Conservation (phyloP, 2,113 vertebrate species). For the Oxyruncus cristatus region DNA sequence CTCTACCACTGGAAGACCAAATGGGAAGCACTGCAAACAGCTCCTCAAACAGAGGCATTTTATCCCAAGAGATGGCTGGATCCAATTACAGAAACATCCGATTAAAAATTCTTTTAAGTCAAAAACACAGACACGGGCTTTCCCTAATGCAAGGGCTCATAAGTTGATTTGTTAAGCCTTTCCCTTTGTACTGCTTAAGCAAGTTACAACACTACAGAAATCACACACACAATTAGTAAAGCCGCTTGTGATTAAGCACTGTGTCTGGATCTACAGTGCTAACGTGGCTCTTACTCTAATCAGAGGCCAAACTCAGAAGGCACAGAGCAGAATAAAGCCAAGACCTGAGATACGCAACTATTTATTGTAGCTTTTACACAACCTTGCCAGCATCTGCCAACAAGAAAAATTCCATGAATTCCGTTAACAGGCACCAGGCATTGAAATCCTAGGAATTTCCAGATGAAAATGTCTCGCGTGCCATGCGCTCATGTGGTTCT, state of each 20-base stretch:
- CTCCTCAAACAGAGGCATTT: neutral
- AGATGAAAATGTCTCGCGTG: neutral
- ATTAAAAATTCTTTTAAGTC: constrained; percentile 39
- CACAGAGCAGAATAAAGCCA: neutral
- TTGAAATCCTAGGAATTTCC: neutral
- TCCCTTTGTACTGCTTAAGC: constrained; percentile 12
- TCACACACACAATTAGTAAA: constrained; percentile 28
- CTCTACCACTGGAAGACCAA: neutral
- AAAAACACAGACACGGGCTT: constrained; percentile 2
- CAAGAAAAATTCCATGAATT: neutral
- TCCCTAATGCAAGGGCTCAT: neutral
- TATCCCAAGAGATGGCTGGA: constrained; percentile 5
- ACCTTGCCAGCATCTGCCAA: neutral
- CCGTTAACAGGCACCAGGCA: neutral
- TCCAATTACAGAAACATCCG: constrained; percentile 30
- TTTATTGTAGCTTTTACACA: neutral
- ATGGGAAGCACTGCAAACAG: neutral
- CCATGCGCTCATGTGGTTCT: neutral
- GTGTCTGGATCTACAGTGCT: neutral
- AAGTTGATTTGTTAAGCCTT: neutral
- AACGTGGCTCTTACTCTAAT: neutral
- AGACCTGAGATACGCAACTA: neutral
- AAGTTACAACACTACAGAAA: constrained; percentile 18
- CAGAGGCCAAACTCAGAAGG: neutral
- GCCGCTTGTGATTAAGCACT: neutral